Conservation (phyloP, 37 sponge, comb jelly and placozoan species). For the Cladorhizidae sp. region DNA sequence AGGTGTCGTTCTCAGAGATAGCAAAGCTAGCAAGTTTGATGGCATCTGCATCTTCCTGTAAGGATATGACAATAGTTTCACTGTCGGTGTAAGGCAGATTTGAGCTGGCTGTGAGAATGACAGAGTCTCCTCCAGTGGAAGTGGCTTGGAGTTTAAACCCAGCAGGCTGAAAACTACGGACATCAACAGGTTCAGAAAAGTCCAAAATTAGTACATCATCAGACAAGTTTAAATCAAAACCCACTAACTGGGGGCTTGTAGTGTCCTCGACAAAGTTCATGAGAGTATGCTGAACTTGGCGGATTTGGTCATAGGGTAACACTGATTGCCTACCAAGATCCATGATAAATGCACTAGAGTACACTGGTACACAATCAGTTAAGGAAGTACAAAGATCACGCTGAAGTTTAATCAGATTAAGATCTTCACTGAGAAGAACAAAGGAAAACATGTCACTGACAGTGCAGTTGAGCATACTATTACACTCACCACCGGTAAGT, state of each 20-base stretch:
- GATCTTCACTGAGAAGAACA: slow-evolving; percentile 46
- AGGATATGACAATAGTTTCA: slow-evolving; percentile 31
- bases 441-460: slow-evolving; percentile 43
- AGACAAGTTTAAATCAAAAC: slow-evolving; percentile 71
- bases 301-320: slow-evolving; percentile 30
- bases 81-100: slow-evolving; percentile 10
- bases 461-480: slow-evolving; percentile 25
- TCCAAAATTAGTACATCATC: slow-evolving; percentile 58
- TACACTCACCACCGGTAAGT: slow-evolving; percentile 50
- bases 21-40: slow-evolving; percentile 60
- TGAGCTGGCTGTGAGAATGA: background rate
- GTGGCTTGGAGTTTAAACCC: slow-evolving; percentile 58
- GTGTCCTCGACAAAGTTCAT: slow-evolving; percentile 48
- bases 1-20: slow-evolving; percentile 32
- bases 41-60: slow-evolving; percentile 47
- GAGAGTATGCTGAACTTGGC: slow-evolving; percentile 21
- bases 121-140: slow-evolving; percentile 5
- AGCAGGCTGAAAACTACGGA: slow-evolving; percentile 37
- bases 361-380: slow-evolving; percentile 78
- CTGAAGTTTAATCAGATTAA: slow-evolving; percentile 67
- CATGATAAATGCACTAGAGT: slow-evolving; percentile 40
- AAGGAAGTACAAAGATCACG: slow-evolving; percentile 58
- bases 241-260: slow-evolving; percentile 48
- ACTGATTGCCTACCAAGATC: slow-evolving; percentile 39
- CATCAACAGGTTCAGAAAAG: slow-evolving; percentile 79